Evolutionary conservation across 2,113 vertebrate species (phyloP), one percentile per base, ranked within the genome.

Genomic region (Chloropsis cyanopogon): DNA sequence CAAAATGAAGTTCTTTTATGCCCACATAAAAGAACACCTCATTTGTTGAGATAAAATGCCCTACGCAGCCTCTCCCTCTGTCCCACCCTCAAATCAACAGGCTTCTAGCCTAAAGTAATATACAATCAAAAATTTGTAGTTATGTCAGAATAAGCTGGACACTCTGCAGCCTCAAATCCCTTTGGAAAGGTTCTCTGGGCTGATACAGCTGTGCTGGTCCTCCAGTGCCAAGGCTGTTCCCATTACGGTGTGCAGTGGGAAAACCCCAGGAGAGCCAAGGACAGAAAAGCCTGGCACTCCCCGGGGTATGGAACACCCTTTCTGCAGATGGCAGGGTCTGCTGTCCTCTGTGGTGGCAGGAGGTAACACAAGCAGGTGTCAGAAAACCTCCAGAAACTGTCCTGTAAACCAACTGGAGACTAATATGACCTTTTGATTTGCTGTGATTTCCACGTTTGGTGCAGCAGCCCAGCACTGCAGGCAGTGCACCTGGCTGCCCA

Each of bases 221-320:
- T 63, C 39, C 68, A 26, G 44, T 17, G 22, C 71, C 9, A 5
- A n/a, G 61, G 24, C 20, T 41, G 53, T 46, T 84, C 33, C 39
- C 59, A 6, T 33, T 60, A 28, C 0, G 0, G 14, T 11, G 23
- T 42, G 46, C 10, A 56, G 4, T 4, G 12, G 65, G 22, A 70
- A 70, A 63, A 78, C 41, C 14, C 22, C 17, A 50, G 28, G 12
- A 75, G 5, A 24, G 37, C 6, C n/a, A 54, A 65, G 47, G 39
- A 25, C 33, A n/a, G 26, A 46, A 64, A 68, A 53, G 37, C 28
- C 33, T 78, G 82, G 24, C 26, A n/a, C 12, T 6, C 6, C 14
- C 1, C 0, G 7, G 71, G n/a, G 54, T 26, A 4, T 4, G 4
- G 39, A 39, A 9, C 14, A 33, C 8, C 24, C 12, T 0, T 42